Percentiles rank a stretch among this genome's conserved stretches.
phyloP scores from a whole-genome alignment of 2,797 vertebrate species.

The Microctenopoma stevenorrisi region DNA sequence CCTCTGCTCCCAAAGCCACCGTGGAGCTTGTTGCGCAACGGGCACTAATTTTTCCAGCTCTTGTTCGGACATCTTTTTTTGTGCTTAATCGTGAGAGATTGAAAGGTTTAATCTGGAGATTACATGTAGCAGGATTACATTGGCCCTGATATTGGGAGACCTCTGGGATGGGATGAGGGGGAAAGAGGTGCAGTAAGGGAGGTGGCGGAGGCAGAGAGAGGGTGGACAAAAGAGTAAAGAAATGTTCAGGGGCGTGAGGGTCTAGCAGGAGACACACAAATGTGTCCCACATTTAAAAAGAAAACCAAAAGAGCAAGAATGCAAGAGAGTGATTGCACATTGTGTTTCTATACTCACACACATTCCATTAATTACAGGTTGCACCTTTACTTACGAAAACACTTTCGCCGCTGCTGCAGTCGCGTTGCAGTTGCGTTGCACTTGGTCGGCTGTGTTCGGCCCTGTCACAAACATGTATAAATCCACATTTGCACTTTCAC shows the following conservation, averaged over 20 bases:
- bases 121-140: slow-evolving; percentile 74
- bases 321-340: too few species aligned
- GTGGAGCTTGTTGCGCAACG: slow-evolving; percentile 47
- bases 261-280: background rate
- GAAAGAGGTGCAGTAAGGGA: slow-evolving; percentile 39
- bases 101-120: slow-evolving; percentile 76
- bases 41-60: slow-evolving; percentile 54
- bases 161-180: slow-evolving; percentile 47
- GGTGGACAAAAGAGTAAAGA: slow-evolving; percentile 27
- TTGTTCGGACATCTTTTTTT: slow-evolving; percentile 73
- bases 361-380: background rate
- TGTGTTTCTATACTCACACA: background rate
- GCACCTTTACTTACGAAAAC: background rate
- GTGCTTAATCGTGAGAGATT: slow-evolving; percentile 77
- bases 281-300: background rate
- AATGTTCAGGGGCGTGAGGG: slow-evolving; percentile 2
- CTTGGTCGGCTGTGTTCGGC: slow-evolving; percentile 9
- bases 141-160: slow-evolving; percentile 68
- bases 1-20: slow-evolving; percentile 25
- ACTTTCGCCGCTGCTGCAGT: too few species aligned
- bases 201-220: slow-evolving; percentile 31
- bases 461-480: slow-evolving; percentile 32
- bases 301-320: background rate
- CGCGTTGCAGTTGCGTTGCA: background rate
- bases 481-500: slow-evolving; percentile 36